Evolutionary conservation across 2,888 invertebrate species (phyloP).

Genomic region (Blastobasis lacticolella): DNA sequence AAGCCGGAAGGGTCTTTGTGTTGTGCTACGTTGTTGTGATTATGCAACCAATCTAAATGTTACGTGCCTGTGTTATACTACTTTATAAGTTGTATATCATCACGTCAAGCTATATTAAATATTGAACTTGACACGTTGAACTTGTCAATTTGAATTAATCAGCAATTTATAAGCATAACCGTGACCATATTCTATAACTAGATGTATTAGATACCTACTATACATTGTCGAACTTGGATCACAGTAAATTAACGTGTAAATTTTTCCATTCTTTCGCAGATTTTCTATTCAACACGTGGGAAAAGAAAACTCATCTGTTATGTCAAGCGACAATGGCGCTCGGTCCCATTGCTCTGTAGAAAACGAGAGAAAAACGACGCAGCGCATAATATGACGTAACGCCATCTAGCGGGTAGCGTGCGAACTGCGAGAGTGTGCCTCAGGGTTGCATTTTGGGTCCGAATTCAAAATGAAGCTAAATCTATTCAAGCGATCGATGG

Average conservation of each 20-base stretch:
- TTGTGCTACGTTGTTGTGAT: too few species aligned
- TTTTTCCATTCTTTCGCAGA: conserved; percentile 48
- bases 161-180: too few species aligned
- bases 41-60: too few species aligned
- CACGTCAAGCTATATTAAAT: too few species aligned
- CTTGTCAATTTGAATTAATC: too few species aligned
- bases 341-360: conserved; percentile 33
- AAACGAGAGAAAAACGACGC: conserved; percentile 35
- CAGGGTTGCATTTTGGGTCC: conserved; percentile 11
- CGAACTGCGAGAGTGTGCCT: conserved; percentile 39
- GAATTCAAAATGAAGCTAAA: conserved; percentile 72
- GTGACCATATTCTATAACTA: too few species aligned
- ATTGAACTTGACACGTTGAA: too few species aligned
- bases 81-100: too few species aligned
- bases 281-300: conserved; percentile 44
- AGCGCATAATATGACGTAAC: conserved; percentile 51
- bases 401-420: conserved; percentile 44
- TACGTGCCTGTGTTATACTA: too few species aligned
- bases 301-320: conserved; percentile 12
- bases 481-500: conserved; percentile 83
- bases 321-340: conserved; percentile 35
- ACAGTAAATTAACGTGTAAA: neutral
- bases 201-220: too few species aligned
- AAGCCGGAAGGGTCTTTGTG: too few species aligned
- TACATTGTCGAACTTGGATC: neutral